Conservation (phyloP, 2,888 invertebrate species). For the Agrochola litura region DNA sequence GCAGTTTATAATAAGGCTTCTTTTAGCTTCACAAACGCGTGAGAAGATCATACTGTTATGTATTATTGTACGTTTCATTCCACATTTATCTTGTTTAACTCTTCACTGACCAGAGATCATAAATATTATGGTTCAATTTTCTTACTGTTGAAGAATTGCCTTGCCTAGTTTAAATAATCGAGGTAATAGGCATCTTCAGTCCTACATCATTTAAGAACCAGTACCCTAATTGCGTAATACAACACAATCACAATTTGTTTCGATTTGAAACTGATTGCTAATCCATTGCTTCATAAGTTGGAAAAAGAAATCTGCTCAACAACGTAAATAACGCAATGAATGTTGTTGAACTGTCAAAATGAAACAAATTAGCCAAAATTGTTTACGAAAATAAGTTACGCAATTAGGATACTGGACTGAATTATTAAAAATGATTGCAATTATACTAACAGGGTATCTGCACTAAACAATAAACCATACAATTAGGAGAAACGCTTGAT, state of each 20-base stretch:
- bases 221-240: no score
- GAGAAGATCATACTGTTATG: slow-evolving; percentile 66
- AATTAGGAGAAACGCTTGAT: background rate
- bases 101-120: slow-evolving; percentile 25
- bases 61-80: slow-evolving; percentile 45
- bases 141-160: slow-evolving; percentile 20
- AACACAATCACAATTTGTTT: no score
- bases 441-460: background rate
- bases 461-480: background rate
- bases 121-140: slow-evolving; percentile 59
- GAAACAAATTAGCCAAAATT: no score
- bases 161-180: slow-evolving; percentile 6
- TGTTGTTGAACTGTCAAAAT: no score
- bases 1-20: slow-evolving; percentile 7
- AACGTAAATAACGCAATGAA: no score
- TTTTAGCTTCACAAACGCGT: slow-evolving; percentile 46
- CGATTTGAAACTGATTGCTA: no score
- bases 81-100: slow-evolving; percentile 58
- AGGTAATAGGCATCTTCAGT: background rate
- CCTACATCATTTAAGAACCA: background rate
- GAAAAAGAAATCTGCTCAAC: no score
- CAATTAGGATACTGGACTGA: no score
- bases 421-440: background rate
- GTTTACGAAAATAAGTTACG: no score
- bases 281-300: no score